Evolutionary conservation across 2,797 vertebrate species (phyloP).

Genomic region (Labroides dimidiatus): DNA sequence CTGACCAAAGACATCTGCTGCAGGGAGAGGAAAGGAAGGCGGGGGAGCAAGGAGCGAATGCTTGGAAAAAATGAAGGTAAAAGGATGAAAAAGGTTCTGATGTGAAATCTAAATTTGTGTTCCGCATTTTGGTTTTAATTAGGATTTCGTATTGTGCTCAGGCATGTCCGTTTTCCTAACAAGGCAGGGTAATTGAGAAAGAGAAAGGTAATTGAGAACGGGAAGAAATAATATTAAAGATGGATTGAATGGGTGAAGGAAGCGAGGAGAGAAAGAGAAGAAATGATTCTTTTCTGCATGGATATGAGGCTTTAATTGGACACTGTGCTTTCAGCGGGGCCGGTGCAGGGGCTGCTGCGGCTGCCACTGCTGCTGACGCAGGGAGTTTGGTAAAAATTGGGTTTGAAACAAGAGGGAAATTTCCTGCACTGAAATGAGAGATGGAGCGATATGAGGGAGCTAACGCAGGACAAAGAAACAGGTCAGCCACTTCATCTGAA

Average conservation of each 20-base stretch:
- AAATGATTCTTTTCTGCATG: slow-evolving; percentile 60
- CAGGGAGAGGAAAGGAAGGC: slow-evolving; percentile 39
- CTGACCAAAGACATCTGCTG: slow-evolving; percentile 83
- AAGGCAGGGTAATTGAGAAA: slow-evolving; percentile 53
- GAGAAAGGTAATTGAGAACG: slow-evolving; percentile 54
- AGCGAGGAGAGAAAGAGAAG: slow-evolving; percentile 30
- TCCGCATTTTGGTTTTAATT: slow-evolving; percentile 58
- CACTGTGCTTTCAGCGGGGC: slow-evolving; percentile 45
- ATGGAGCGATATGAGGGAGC: slow-evolving; percentile 66
- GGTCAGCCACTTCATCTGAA: slow-evolving; percentile 73
- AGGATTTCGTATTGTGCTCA: slow-evolving; percentile 52
- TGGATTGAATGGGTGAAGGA: slow-evolving; percentile 48
- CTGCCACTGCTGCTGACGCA: slow-evolving; percentile 70
- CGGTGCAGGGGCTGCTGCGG: slow-evolving; percentile 70
- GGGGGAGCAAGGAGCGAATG: slow-evolving; percentile 20
- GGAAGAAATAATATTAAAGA: slow-evolving; percentile 64
- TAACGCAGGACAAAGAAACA: slow-evolving; percentile 71
- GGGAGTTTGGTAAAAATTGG: slow-evolving; percentile 73
- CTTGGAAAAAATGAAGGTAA: slow-evolving; percentile 18
- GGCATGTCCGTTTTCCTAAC: slow-evolving; percentile 58
- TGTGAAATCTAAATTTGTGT: slow-evolving; percentile 53
- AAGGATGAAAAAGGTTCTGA: slow-evolving; percentile 28
- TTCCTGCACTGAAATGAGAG: slow-evolving; percentile 73
- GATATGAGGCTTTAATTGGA: slow-evolving; percentile 75
- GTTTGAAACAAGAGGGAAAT: slow-evolving; percentile 78